Percentiles rank a stretch among this genome's conserved stretches.
Evolutionary conservation across 2,797 vertebrate genomes (phyloP).

Genomic region (Schizothorax lantsangensis): DNA sequence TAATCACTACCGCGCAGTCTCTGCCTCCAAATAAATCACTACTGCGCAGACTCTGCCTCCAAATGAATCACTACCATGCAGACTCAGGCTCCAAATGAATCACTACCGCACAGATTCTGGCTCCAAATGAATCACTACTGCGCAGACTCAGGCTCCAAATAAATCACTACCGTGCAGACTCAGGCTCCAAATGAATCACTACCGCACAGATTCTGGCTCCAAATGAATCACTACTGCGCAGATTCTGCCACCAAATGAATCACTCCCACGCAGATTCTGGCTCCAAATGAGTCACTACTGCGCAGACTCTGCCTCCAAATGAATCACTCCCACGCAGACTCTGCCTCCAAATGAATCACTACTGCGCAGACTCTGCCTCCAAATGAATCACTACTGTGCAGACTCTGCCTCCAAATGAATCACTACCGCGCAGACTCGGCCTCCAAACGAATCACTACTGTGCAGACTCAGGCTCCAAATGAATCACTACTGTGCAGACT

Average conservation of each 20-base stretch:
- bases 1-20: neutral
- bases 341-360: neutral
- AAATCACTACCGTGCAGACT: neutral
- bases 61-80: neutral
- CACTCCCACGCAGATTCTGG: neutral
- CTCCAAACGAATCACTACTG: neutral
- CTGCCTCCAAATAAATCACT: neutral
- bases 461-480: neutral
- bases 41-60: too few relatives aligned
- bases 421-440: rapidly evolving
- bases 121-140: neutral
- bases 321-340: neutral
- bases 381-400: neutral
- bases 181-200: too few relatives aligned
- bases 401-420: neutral
- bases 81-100: neutral
- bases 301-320: too few relatives aligned
- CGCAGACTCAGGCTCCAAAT: neutral
- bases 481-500: neutral
- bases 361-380: too few relatives aligned
- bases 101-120: too few relatives aligned
- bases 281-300: neutral
- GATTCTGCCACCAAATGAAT: too few relatives aligned
- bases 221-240: neutral
- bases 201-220: neutral